Conservation (phyloP, 2,113 vertebrate genomes). For the Limanda limanda region DNA sequence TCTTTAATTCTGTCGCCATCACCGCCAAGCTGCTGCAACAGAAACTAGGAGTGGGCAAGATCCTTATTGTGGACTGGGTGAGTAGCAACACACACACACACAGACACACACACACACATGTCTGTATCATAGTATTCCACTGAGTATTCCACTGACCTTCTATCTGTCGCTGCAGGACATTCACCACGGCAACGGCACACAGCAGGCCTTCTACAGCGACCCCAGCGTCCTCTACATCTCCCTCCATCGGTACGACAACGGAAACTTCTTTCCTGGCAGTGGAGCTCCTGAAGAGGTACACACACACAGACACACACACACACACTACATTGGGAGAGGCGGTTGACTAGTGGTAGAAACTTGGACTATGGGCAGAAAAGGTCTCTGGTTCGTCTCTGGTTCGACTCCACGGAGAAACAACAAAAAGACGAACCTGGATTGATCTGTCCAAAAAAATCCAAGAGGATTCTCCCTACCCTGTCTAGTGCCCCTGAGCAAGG, state of each 20-base stretch:
- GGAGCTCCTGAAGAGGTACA: conserved; percentile 76
- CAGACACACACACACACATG: conserved; percentile 5
- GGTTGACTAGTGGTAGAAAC: too few species aligned
- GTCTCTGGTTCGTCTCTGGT: too few species aligned
- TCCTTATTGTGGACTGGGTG: conserved; percentile 78
- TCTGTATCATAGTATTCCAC: not conserved
- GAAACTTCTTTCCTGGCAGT: conserved; percentile 78
- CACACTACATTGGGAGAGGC: too few species aligned
- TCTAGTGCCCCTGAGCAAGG: too few species aligned
- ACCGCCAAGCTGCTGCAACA: conserved; percentile 77
- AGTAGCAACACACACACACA: conserved; percentile 21
- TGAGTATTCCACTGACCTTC: conserved; percentile 24
- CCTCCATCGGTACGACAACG: conserved; percentile 77
- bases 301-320: conserved; percentile 2
- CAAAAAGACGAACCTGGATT: too few species aligned
- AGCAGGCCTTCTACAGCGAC: conserved; percentile 77
- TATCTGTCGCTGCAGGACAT: conserved; percentile 68
- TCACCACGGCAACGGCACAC: conserved; percentile 79
- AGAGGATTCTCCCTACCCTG: too few species aligned
- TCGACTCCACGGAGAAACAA: too few species aligned
- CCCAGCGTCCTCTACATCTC: conserved; percentile 76
- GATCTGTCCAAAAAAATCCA: too few species aligned
- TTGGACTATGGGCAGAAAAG: too few species aligned
- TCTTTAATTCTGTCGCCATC: conserved; percentile 79
- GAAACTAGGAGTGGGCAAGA: conserved; percentile 76